Evolutionary conservation across 2,797 vertebrate species (phyloP), one percentile per base, ranked within the genome.

Genomic region (Falco rusticolus): DNA sequence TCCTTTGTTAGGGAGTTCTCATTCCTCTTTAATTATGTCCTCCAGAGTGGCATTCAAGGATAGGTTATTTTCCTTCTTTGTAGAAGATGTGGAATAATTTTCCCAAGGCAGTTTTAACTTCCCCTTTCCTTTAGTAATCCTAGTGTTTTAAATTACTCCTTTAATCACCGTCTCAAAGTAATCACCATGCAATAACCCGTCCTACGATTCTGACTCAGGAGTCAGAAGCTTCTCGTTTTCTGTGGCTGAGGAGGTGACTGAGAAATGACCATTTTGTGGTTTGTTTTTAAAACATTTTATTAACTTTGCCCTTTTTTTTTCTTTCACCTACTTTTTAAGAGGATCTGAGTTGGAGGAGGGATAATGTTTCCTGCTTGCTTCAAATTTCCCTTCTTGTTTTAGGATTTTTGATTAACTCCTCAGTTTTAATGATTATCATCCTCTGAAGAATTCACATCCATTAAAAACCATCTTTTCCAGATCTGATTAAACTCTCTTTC

Each of bases 371-470:
- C 2, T 94, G 64, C 54, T 91, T 95, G 81, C 89, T 89, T 96
- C 90, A 84, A 56, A 88, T 96, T 93, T 91, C 53, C 19, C 53
- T 82, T 89, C 82, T 92, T 91, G 69, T 95, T 96, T 94, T 91
- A 94, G 89, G 95, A 68, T 94, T 96, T 97, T 95, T 96, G 75
- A 97, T 97, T 94, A 97, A 96, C 96, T 96, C 80, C 94, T 97
- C 94, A 94, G 72, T 94, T 96, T 97, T 97, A 97, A 97, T 96
- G 96, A 97, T 97, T 94, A 96, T 95, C 94, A 90, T 95, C 87
- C 96, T 96, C 96, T 93, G 85, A 92, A 95, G 97, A 97, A 95
- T 97, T 97, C 96, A 79, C 81, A 96, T 97, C 95, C 94, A 97
- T 97, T 97, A 96, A 96, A 96, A 97, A 43, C 53, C 93, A 96